Evolutionary conservation across 2,797 vertebrate genomes (phyloP).

Genomic region (Margarornis squamiger): DNA sequence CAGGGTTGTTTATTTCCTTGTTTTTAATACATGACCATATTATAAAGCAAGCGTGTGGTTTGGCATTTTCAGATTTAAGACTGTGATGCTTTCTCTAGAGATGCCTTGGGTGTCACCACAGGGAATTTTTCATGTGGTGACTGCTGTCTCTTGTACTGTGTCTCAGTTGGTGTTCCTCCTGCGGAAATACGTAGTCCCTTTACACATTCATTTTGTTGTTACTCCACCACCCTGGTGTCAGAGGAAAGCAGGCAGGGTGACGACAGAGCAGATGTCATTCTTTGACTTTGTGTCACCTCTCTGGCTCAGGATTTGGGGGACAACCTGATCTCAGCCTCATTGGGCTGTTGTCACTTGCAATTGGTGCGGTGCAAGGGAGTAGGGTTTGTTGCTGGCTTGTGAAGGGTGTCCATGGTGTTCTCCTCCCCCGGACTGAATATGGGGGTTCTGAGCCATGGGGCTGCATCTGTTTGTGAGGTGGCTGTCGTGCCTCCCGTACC

Average conservation of each 20-base stretch:
- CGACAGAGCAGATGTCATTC: fast-evolving
- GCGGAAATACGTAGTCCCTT: neutral
- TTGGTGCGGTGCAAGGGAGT: neutral
- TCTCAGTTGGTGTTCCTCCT: neutral
- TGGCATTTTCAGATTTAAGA: neutral
- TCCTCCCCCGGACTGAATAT: fast-evolving
- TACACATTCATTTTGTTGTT: neutral
- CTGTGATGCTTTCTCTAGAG: neutral
- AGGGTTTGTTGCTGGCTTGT: neutral
- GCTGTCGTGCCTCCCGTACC: fast-evolving
- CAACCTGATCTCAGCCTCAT: neutral
- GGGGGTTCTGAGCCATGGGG: neutral
- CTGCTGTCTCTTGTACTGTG: neutral
- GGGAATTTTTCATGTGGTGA: neutral
- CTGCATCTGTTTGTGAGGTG: neutral
- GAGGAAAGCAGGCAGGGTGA: neutral
- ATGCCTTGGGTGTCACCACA: neutral
- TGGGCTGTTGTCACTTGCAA: fast-evolving
- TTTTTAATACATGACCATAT: neutral
- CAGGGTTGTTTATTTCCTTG: fast-evolving
- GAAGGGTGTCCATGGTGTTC: neutral
- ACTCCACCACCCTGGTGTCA: fast-evolving
- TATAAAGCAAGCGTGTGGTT: neutral
- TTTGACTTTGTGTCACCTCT: neutral
- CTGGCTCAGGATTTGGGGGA: fast-evolving